Conservation (phyloP, 2,888 invertebrate species). For the Allacma fusca region DNA sequence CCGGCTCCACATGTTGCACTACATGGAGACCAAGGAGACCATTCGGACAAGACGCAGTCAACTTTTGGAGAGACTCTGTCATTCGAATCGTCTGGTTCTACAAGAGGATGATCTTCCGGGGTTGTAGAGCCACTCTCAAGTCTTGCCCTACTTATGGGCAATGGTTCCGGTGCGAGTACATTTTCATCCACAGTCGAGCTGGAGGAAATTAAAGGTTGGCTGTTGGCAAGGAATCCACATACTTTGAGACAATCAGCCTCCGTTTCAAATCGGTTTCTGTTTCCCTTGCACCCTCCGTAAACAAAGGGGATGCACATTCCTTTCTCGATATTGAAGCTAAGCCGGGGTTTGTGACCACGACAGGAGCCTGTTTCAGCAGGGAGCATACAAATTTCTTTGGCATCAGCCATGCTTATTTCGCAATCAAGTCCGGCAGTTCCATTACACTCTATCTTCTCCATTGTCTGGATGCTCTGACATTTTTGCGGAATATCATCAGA, state of each 20-base stretch:
- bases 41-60: constrained; percentile 76
- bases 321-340: constrained; percentile 67
- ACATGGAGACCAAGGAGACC: constrained; percentile 94
- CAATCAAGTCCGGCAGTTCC: constrained; percentile 71
- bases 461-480: constrained; percentile 76
- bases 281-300: constrained; percentile 70
- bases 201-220: background rate
- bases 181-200: background rate
- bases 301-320: constrained; percentile 68
- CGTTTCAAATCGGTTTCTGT: constrained; percentile 66
- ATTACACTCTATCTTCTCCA: constrained; percentile 78
- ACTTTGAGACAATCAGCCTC: constrained; percentile 63
- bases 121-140: background rate
- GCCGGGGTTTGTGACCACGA: constrained; percentile 66
- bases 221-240: constrained; percentile 58
- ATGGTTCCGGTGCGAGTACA: background rate
- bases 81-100: constrained; percentile 17
- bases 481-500: constrained; percentile 73
- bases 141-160: background rate
- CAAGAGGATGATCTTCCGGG: background rate
- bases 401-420: constrained; percentile 75
- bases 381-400: constrained; percentile 70
- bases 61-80: constrained; percentile 22
- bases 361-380: constrained; percentile 68
- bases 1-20: constrained; percentile 88